Percentiles rank a stretch among this genome's conserved stretches.
Conservation (phyloP, 2,888 invertebrate species). For the Drosophila neutralis region DNA sequence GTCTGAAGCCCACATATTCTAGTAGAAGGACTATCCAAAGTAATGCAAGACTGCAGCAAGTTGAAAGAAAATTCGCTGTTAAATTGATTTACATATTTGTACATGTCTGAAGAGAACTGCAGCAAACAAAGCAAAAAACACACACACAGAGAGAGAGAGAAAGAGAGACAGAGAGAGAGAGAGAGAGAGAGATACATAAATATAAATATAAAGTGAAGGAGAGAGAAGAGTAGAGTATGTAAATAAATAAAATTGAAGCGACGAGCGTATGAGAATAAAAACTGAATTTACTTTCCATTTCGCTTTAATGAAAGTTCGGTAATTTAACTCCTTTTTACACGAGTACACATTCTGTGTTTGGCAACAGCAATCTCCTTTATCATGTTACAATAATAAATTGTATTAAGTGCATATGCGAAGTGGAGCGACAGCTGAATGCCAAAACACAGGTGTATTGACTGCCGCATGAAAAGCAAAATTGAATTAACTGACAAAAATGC, state of each 20-base stretch:
- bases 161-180: neutral
- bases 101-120: conserved; percentile 47
- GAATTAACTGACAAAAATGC: conserved; percentile 60
- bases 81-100: conserved; percentile 63
- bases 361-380: conserved; percentile 45
- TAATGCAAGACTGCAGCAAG: conserved; percentile 21
- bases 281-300: conserved; percentile 69
- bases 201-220: neutral
- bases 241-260: conserved; percentile 17
- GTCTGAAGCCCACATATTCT: neutral
- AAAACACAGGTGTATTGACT: conserved; percentile 59
- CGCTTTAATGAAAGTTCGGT: conserved; percentile 59
- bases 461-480: conserved; percentile 49
- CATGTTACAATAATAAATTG: conserved; percentile 68
- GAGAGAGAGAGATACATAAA: neutral
- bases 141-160: neutral
- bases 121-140: conserved; percentile 16
- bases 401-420: conserved; percentile 57
- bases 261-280: conserved; percentile 22
- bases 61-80: conserved; percentile 29
- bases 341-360: conserved; percentile 9
- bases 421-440: conserved; percentile 32
- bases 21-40: neutral
- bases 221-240: conserved; percentile 1
- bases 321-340: conserved; percentile 57